A percentile compares a stretch with the other conserved stretches of the same genome.
Evolutionary conservation across 64 coral and sea anemone genomes (phyloP).

Genomic region (Montipora foliosa): DNA sequence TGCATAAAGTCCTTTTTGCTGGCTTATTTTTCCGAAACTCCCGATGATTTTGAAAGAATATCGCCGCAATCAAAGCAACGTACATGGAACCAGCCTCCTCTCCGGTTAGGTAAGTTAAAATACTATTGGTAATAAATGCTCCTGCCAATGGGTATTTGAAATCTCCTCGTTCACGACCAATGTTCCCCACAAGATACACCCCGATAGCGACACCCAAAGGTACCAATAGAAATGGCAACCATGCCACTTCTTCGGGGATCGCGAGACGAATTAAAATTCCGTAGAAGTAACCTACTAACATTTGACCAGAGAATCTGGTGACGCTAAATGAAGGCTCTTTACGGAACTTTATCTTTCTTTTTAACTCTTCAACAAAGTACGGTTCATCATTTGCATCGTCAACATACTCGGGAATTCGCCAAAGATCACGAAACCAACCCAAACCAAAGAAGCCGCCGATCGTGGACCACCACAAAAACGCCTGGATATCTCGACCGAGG

Average conservation of each 20-base stretch:
- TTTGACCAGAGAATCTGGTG: slow-evolving; percentile 92
- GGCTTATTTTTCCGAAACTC: slow-evolving; percentile 72
- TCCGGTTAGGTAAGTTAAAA: slow-evolving; percentile 74
- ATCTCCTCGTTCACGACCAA: slow-evolving; percentile 92
- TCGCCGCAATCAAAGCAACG: slow-evolving; percentile 82
- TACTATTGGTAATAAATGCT: slow-evolving; percentile 68
- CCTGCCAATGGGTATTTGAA: slow-evolving; percentile 89
- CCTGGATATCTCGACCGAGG: slow-evolving; percentile 95
- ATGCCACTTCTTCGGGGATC: slow-evolving; percentile 89
- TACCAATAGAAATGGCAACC: slow-evolving; percentile 77
- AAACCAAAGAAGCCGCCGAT: slow-evolving; percentile 92
- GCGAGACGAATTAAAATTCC: slow-evolving; percentile 91
- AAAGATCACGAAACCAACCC: slow-evolving; percentile 97
- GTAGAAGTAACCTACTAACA: slow-evolving; percentile 98
- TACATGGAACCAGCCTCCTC: slow-evolving; percentile 95
- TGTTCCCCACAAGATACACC: slow-evolving; percentile 94
- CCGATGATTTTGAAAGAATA: slow-evolving; percentile 86
- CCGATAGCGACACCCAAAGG: slow-evolving; percentile 91
- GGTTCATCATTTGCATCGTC: slow-evolving; percentile 91
- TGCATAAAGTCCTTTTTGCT: slow-evolving; percentile 69
- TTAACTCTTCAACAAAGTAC: slow-evolving; percentile 73
- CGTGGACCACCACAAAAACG: slow-evolving; percentile 98
- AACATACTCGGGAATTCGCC: slow-evolving; percentile 97
- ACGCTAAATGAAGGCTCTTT: slow-evolving; percentile 90
- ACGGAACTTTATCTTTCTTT: slow-evolving; percentile 72